A percentile compares a stretch with the other conserved stretches of the same genome.
phyloP scores from a whole-genome alignment of 1,140 invertebrate species.

The Trichonephila clavipes region DNA sequence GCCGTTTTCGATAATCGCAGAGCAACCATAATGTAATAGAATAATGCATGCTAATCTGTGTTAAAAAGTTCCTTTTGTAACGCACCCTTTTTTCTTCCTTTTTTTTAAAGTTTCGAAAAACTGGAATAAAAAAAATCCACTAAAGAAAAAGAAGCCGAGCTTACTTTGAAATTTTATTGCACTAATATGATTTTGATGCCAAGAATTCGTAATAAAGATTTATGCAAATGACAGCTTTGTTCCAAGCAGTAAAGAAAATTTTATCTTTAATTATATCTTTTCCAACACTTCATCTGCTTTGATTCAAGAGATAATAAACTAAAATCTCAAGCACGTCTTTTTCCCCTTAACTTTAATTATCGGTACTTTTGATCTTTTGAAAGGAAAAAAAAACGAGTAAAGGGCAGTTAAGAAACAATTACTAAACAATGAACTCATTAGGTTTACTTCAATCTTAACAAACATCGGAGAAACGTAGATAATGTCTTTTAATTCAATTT shows the following conservation, averaged over 20 bases:
- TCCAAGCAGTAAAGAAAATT: slow-evolving; percentile 61
- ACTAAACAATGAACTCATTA: slow-evolving; percentile 75
- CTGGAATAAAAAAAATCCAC: not conserved
- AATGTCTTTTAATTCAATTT: slow-evolving; percentile 75
- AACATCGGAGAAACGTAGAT: slow-evolving; percentile 59
- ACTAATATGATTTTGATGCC: slow-evolving; percentile 71
- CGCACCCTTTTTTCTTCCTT: not conserved
- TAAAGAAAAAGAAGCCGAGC: not conserved
- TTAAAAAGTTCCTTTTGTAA: slow-evolving; percentile 42
- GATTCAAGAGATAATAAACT: slow-evolving; percentile 66
- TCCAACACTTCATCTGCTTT: slow-evolving; percentile 66
- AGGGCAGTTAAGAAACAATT: slow-evolving; percentile 76
- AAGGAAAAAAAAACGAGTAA: slow-evolving; percentile 59
- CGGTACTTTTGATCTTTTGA: slow-evolving; percentile 69
- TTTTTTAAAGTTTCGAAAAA: slow-evolving; percentile 37
- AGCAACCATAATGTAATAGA: not conserved
- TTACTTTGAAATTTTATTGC: slow-evolving; percentile 69
- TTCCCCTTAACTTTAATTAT: slow-evolving; percentile 69
- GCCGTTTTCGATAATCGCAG: slow-evolving; percentile 1
- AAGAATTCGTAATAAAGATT: slow-evolving; percentile 60
- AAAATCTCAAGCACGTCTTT: slow-evolving; percentile 46
- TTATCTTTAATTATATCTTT: slow-evolving; percentile 74
- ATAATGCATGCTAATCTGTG: slow-evolving; percentile 4
- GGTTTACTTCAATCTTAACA: slow-evolving; percentile 60
- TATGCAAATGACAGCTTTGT: slow-evolving; percentile 71